Percentiles rank a stretch among this genome's conserved stretches.
phyloP scores from a whole-genome alignment of 2,113 vertebrate species.

The Toxotes chatareus region DNA sequence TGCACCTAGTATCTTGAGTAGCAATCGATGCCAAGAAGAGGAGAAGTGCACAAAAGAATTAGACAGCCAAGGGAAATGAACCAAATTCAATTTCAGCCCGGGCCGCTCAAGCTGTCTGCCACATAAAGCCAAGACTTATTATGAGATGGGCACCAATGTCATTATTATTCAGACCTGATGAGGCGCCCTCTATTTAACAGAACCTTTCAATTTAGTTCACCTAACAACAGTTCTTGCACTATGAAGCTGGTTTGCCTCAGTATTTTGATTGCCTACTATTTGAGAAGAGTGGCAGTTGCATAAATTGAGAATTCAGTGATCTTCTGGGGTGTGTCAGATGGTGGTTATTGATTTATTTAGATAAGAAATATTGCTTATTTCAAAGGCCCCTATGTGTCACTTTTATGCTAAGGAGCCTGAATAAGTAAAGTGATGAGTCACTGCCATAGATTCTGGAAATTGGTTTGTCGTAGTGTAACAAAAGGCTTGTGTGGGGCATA shows the following conservation, averaged over 20 bases:
- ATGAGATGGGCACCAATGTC: conserved; percentile 65
- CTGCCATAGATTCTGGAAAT: conserved; percentile 76
- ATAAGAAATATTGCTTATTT: conserved; percentile 69
- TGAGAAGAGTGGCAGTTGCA: conserved; percentile 32
- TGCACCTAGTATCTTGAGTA: conserved; percentile 56
- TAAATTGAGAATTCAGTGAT: conserved; percentile 51
- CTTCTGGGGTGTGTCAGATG: conserved; percentile 35
- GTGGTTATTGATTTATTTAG: conserved; percentile 71
- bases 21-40: conserved; percentile 72
- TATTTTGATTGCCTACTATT: conserved; percentile 60
- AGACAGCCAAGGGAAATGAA: conserved; percentile 79
- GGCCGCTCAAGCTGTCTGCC: conserved; percentile 61
- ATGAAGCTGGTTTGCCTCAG: conserved; percentile 54
- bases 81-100: conserved; percentile 80
- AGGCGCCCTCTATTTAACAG: conserved; percentile 71
- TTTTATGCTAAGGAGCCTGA: conserved; percentile 62
- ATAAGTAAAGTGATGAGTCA: conserved; percentile 73
- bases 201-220: conserved; percentile 77
- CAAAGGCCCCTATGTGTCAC: conserved; percentile 49
- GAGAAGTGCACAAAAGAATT: conserved; percentile 79
- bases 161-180: conserved; percentile 81
- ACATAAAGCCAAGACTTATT: conserved; percentile 77
- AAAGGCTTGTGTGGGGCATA: conserved; percentile 62
- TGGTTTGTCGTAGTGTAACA: conserved; percentile 77
- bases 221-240: conserved; percentile 69